Conservation (phyloP, 1,140 invertebrate species). For the Pollicipes pollicipes region DNA sequence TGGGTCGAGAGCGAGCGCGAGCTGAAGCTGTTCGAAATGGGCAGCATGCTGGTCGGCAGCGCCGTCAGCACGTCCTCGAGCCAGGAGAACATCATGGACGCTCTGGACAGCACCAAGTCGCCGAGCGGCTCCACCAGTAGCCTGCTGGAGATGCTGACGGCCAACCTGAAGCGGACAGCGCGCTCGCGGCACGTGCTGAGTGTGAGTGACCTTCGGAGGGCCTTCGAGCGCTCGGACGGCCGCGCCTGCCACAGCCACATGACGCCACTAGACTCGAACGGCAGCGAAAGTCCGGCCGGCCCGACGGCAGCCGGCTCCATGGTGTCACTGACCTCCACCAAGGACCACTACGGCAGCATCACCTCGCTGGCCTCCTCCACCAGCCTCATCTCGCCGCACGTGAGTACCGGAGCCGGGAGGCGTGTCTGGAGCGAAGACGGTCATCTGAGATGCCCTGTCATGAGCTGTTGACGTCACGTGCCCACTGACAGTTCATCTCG, state of each 20-base stretch:
- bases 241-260: conserved; percentile 25
- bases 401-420: no score
- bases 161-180: conserved; percentile 17
- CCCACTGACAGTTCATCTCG: no score
- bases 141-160: conserved; percentile 16
- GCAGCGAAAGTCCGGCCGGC: conserved; percentile 31
- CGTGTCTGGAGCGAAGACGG: no score
- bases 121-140: conserved; percentile 17
- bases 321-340: conserved; percentile 19
- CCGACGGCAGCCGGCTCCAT: conserved; percentile 21
- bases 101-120: conserved; percentile 28
- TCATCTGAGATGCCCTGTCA: no score
- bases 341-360: conserved; percentile 40
- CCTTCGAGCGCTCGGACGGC: conserved; percentile 32
- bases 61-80: conserved; percentile 13
- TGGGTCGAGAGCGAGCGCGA: conserved; percentile 16
- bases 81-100: conserved; percentile 8
- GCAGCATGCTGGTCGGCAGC: conserved; percentile 3
- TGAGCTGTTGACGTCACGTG: no score
- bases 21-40: no score
- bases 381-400: conserved; percentile 41
- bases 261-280: conserved; percentile 32
- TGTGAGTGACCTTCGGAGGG: conserved; percentile 36
- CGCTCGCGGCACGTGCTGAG: conserved; percentile 16
- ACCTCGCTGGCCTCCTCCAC: conserved; percentile 42